Conservation (phyloP, 1,140 invertebrate genomes). For the Eueides isabella region DNA sequence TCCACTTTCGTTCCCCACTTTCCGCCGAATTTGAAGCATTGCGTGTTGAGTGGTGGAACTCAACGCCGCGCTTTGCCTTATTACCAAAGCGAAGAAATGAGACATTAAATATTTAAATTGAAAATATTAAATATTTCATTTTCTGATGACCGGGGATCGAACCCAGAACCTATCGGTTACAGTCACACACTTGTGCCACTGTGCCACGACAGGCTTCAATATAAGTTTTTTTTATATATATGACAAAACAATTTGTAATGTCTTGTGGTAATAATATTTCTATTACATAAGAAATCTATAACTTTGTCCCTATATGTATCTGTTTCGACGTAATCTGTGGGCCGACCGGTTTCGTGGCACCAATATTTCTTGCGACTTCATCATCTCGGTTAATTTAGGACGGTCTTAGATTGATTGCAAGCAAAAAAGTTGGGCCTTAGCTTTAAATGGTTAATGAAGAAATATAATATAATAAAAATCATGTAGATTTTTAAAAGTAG, state of each 20-base stretch:
- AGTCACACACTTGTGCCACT: too few species aligned
- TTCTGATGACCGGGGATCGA: too few species aligned
- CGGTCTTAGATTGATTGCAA: slow-evolving; percentile 23
- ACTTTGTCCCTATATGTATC: slow-evolving; percentile 56
- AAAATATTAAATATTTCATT: too few species aligned
- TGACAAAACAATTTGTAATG: slow-evolving; percentile 2
- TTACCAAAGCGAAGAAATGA: too few species aligned
- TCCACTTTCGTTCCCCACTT: too few species aligned
- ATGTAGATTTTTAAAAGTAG: background rate
- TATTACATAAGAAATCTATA: slow-evolving; percentile 49
- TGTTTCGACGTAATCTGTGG: slow-evolving; percentile 61
- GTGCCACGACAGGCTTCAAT: too few species aligned
- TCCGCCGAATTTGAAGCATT: too few species aligned
- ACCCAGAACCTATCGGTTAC: too few species aligned
- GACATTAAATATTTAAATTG: too few species aligned
- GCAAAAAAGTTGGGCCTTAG: slow-evolving; percentile 10
- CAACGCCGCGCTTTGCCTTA: too few species aligned
- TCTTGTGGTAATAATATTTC: slow-evolving; percentile 26
- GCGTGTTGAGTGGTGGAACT: too few species aligned
- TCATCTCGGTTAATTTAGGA: slow-evolving; percentile 45
- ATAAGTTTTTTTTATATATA: background rate
- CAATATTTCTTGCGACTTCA: slow-evolving; percentile 55
- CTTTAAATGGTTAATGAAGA: background rate
- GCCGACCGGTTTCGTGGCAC: slow-evolving; percentile 61
- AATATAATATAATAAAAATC: background rate